Evolutionary conservation across 2,113 vertebrate genomes (phyloP).

Genomic region (Zapornia atra): DNA sequence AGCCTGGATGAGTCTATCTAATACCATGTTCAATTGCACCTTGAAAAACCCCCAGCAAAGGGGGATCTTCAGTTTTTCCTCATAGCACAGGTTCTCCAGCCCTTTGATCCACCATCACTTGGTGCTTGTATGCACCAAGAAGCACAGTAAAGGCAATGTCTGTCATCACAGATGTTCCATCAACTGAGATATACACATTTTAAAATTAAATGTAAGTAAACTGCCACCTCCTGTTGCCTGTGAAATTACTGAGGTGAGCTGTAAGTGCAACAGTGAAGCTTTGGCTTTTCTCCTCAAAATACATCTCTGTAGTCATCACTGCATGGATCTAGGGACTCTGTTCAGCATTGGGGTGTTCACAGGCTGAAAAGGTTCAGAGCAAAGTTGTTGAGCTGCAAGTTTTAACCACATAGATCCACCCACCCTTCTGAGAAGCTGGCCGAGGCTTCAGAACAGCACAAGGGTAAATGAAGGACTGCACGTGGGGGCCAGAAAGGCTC

Average conservation of each 20-base stretch:
- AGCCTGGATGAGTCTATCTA: neutral
- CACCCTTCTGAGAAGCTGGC: neutral
- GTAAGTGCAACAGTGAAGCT: rapidly evolving
- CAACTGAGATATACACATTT: neutral
- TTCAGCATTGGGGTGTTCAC: neutral
- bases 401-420: neutral
- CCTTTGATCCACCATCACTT: neutral
- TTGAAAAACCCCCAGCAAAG: neutral
- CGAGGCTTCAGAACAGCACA: neutral
- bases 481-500: neutral
- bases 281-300: neutral
- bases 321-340: neutral
- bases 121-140: neutral
- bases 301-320: neutral
- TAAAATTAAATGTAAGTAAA: neutral
- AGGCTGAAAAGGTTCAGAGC: neutral
- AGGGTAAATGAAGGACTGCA: neutral
- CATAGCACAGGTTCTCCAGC: neutral
- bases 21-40: neutral
- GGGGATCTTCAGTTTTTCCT: neutral
- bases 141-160: neutral
- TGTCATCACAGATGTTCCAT: neutral
- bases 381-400: neutral
- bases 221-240: neutral
- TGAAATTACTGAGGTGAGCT: neutral